Evolutionary conservation across 1,140 invertebrate species (phyloP), one percentile per base, ranked within the genome.

Genomic region (Caenorhabditis elegans): DNA sequence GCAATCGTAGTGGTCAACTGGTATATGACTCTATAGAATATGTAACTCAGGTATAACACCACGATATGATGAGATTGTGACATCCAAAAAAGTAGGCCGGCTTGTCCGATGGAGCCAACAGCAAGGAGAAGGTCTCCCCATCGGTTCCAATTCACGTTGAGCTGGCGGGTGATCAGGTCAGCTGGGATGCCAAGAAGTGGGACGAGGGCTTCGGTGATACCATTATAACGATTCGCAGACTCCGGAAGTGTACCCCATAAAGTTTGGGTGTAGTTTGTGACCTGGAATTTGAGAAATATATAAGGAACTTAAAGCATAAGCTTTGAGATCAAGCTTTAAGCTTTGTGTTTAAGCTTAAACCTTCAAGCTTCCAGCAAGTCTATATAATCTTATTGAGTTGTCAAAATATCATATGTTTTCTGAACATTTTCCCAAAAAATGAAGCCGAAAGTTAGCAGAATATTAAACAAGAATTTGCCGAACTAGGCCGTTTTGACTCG

Each of bases 1-100:
- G 94, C 93, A 78, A 96, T 92, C 0, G 95, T 96, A 53, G 96
- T 94, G 65, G 93, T 93, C 79, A 94, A 93, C 79, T 95, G 94
- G 89, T 93, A 96, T 51, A 95, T 90, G 3, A 93, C 92, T 28
- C 94, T 93, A 91, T 94, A 95, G 0, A 93, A 83, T 11, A 95
- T 92, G 87, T 95, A 96, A 1, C 92, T 92, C 1, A 91, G 88
- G 89, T 96, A 96, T 76, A 94, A 93, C 4, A 94, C 87, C 87
- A 92, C 92, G 55, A 96, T 92, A 79, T 93, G 92, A 0, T 89
- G 86, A 5, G 93, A 92, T 22, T 53, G 55, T 13, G 78, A 65
- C 65, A 80, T 53, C 43, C 84, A 79, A 22, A 94, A 87, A 46
- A 95, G 88, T 19, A 94, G 90, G 24, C 91, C 88, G 2, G 93